Evolutionary conservation across 2,113 vertebrate species (phyloP).

Genomic region (Hemicordylus capensis): DNA sequence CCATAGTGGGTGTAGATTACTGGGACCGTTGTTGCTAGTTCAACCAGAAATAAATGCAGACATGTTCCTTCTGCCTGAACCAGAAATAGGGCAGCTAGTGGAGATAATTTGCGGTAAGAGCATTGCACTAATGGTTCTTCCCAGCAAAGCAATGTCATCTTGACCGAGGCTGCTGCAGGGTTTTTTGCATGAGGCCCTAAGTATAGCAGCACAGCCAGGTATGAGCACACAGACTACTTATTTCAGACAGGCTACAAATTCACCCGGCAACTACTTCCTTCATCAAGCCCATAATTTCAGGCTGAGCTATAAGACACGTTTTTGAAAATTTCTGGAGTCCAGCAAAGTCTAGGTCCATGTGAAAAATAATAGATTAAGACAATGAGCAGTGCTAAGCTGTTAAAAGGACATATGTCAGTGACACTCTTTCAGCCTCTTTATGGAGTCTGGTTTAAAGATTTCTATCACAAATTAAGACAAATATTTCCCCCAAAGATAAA

Average conservation of each 20-base stretch:
- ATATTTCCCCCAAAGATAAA: background rate
- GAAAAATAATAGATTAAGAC: background rate
- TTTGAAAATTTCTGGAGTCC: background rate
- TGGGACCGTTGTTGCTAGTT: background rate
- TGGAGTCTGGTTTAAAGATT: background rate
- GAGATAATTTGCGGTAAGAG: background rate
- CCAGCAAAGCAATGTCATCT: background rate
- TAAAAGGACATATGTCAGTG: background rate
- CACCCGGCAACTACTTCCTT: background rate
- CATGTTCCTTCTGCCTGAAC: background rate
- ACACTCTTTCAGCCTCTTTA: conserved; percentile 18
- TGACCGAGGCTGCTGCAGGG: background rate
- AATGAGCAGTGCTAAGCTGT: background rate
- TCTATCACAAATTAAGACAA: conserved; percentile 36
- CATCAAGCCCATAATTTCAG: background rate
- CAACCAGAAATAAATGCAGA: background rate
- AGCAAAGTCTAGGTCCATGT: conserved; percentile 19
- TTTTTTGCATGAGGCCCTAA: background rate
- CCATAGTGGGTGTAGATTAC: no score
- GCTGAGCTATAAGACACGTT: background rate
- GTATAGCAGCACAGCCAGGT: no score
- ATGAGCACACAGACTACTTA: background rate
- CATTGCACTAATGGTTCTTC: background rate
- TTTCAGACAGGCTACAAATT: background rate
- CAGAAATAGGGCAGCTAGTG: background rate